phyloP scores from a whole-genome alignment of 2,113 vertebrate genomes.

The Laticauda laticaudata region DNA sequence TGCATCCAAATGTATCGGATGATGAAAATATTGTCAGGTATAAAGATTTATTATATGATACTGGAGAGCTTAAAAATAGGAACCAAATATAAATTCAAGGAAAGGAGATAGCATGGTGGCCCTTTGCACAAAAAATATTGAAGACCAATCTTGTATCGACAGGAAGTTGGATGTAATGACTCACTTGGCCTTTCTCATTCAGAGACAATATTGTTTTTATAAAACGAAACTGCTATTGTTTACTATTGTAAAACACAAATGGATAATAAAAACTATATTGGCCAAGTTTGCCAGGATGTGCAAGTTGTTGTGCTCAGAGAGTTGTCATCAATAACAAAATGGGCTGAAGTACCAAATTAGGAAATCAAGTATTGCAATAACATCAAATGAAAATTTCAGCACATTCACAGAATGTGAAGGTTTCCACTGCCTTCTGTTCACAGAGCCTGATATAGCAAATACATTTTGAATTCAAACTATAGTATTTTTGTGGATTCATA shows the following conservation, averaged over 20 bases:
- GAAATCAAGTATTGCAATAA: too few species aligned
- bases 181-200: neutral
- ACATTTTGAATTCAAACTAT: neutral
- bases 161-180: neutral
- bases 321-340: too few species aligned
- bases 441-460: too few species aligned
- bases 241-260: neutral
- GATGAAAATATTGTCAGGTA: too few species aligned
- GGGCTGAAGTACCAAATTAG: too few species aligned
- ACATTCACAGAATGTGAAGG: neutral
- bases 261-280: constrained; percentile 2
- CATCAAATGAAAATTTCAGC: neutral
- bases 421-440: neutral
- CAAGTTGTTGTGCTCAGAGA: too few species aligned
- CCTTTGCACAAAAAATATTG: too few species aligned
- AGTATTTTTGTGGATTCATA: neutral
- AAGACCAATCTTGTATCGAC: neutral
- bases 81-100: too few species aligned
- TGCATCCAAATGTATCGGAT: too few species aligned
- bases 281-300: neutral
- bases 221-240: constrained; percentile 4
- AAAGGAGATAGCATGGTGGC: too few species aligned
- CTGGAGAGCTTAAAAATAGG: too few species aligned
- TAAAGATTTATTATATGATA: too few species aligned
- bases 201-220: neutral